Evolutionary conservation across 2,797 vertebrate species (phyloP).

Genomic region (Malacoctenus gilli): DNA sequence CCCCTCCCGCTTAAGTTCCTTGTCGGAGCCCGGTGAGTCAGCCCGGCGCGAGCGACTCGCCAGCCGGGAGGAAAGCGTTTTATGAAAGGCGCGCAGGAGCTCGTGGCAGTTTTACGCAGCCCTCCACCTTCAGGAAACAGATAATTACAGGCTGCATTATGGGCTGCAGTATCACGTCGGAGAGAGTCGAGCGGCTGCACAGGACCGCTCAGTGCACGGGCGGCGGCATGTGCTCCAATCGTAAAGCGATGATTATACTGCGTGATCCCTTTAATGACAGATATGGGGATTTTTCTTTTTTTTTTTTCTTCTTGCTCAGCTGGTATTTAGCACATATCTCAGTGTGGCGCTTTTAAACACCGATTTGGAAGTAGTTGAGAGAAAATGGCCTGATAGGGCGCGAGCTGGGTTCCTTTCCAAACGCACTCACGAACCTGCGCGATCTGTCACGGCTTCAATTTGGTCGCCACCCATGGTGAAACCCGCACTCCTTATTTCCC

Average conservation of each 20-base stretch:
- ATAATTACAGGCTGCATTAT: constrained; percentile 77
- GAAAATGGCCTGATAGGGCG: constrained; percentile 53
- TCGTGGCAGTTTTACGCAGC: constrained; percentile 64
- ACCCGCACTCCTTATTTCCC: constrained; percentile 31
- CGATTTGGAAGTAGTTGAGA: constrained; percentile 59
- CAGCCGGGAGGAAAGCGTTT: constrained; percentile 66
- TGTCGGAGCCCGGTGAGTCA: constrained; percentile 58
- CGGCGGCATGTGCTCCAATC: constrained; percentile 71
- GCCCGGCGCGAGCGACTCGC: constrained; percentile 43
- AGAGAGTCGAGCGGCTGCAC: constrained; percentile 67
- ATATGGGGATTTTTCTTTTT: constrained; percentile 63
- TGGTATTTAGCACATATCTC: constrained; percentile 74
- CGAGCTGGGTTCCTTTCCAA: constrained; percentile 55
- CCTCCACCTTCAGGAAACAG: constrained; percentile 75
- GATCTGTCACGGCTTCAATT: constrained; percentile 61
- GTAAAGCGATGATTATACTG: constrained; percentile 74
- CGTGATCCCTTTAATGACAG: constrained; percentile 73
- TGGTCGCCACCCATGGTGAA: constrained; percentile 55
- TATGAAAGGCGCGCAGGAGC: constrained; percentile 67
- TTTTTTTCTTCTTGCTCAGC: constrained; percentile 57
- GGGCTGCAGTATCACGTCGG: constrained; percentile 73
- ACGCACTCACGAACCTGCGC: constrained; percentile 45
- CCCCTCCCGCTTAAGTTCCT: constrained; percentile 66
- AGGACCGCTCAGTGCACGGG: constrained; percentile 62
- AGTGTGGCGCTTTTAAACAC: constrained; percentile 65